Percentiles rank a stretch among this genome's conserved stretches.
phyloP scores from a whole-genome alignment of 2,888 invertebrate species.

The Julus scandinavius region DNA sequence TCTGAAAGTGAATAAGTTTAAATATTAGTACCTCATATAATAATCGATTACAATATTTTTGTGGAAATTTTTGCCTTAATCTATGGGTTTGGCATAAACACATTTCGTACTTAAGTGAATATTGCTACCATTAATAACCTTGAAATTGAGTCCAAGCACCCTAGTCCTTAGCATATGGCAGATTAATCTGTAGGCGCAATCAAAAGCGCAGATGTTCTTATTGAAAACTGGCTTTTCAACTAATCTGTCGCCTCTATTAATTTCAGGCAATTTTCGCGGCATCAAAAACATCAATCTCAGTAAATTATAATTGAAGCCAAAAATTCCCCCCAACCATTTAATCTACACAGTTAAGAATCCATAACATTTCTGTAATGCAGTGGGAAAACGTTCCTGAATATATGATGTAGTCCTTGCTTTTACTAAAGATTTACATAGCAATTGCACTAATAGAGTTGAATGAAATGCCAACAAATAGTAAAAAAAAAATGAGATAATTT shows the following conservation, averaged over 20 bases:
- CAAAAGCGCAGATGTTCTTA: not conserved
- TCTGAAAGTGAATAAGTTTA: not conserved
- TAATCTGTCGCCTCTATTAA: not conserved
- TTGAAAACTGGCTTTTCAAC: not conserved
- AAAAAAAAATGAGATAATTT: not conserved
- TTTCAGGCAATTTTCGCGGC: not conserved
- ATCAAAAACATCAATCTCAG: not conserved
- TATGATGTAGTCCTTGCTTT: no score
- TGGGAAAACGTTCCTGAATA: no score
- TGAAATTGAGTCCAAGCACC: slow-evolving; percentile 6
- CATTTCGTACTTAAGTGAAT: not conserved
- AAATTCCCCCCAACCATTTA: not conserved
- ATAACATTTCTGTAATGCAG: no score
- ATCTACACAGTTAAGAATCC: not conserved
- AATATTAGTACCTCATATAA: not conserved
- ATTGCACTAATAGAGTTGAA: no score
- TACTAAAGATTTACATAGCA: no score
- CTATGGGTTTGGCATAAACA: not conserved
- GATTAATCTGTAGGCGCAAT: not conserved
- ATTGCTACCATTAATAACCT: not conserved
- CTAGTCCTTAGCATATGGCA: not conserved
- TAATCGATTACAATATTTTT: not conserved
- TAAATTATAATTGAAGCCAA: not conserved
- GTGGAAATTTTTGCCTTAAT: not conserved
- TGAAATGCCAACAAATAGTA: no score